phyloP scores from a whole-genome alignment of 2,113 vertebrate genomes.

The Scytalopus superciliaris region DNA sequence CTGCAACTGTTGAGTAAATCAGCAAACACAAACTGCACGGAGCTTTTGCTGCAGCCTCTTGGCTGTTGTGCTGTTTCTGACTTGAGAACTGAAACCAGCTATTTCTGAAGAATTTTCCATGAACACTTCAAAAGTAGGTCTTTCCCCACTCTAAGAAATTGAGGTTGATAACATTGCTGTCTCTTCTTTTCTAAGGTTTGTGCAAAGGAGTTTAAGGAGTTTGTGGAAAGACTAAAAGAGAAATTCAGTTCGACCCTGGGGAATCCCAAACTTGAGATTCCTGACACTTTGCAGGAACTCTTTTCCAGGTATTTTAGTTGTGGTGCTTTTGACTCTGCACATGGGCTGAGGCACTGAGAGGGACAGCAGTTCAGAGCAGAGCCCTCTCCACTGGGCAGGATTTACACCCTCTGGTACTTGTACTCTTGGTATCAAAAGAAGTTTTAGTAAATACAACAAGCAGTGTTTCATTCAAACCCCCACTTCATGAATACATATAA shows the following conservation, averaged over 20 bases:
- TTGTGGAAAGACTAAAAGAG: slow-evolving; percentile 83
- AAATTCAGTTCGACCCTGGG: slow-evolving; percentile 86
- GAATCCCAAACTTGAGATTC: slow-evolving; percentile 74
- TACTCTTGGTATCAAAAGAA: neutral
- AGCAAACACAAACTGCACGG: neutral
- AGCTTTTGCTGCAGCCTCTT: neutral
- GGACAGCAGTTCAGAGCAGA: neutral
- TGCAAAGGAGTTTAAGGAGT: slow-evolving; percentile 83
- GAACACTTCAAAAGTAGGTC: neutral
- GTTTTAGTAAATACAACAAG: neutral
- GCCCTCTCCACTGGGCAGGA: neutral
- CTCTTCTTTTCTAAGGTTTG: slow-evolving; percentile 79
- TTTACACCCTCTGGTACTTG: neutral
- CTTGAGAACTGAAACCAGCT: neutral
- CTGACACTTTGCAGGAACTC: slow-evolving; percentile 86
- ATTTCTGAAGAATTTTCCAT: neutral
- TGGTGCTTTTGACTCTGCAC: neutral
- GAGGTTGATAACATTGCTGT: neutral
- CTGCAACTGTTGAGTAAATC: neutral
- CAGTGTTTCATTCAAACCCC: neutral
- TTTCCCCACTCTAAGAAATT: neutral
- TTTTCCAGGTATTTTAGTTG: slow-evolving; percentile 79
- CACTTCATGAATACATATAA: neutral
- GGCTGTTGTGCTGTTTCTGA: neutral
- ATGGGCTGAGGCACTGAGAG: neutral